Evolutionary conservation across 2,797 vertebrate species (phyloP), one percentile per base, ranked within the genome.

Genomic region (Iguana delicatissima): DNA sequence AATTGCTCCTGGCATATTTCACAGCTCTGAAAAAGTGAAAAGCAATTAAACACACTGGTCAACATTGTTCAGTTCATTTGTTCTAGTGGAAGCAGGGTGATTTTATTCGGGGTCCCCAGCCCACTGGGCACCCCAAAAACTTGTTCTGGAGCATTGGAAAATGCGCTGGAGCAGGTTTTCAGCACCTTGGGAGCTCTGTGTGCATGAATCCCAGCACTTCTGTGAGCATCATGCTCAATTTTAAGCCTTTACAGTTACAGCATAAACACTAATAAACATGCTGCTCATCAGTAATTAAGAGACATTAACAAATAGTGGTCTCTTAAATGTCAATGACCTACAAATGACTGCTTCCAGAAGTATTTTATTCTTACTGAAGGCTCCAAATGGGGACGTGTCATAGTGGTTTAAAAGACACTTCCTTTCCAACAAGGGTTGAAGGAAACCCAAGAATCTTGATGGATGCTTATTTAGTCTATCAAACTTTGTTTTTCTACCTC

Each of bases 1-100:
- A 99, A 99, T 59, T 98, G 97, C 94, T 99, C 99, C 96, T 99
- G 98, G 92, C 99, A 99, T 95, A 99, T 99, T 95, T 99, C 99
- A 97, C 99, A 99, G 26, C 96, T 97, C 99, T 99, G 95, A 52
- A 92, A 96, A 94, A 84, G 42, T 89, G 88, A 84, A 2, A 80
- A 92, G 72, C 1, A 89, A 5, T 57, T 80, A 88, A 72, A n/a
- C 1, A 35, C 55, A 29, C 7, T 29, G 46, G 2, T 3, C 42
- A n/a, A 12, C n/a, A 55, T 80, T 12, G 2, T 52, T 46, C 13
- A 5, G 9, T 32, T 3, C 50, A 50, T 50, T 79, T 46, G 50
- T 50, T 10, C 20, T 13, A 12, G 77, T 6, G 12, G 42, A 50
- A 50, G 46, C 14, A 16, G 12, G 10, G 50, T 22, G 42, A 50